Evolutionary conservation across 1,140 invertebrate genomes (phyloP).

Genomic region (Drosophila subobscura): DNA sequence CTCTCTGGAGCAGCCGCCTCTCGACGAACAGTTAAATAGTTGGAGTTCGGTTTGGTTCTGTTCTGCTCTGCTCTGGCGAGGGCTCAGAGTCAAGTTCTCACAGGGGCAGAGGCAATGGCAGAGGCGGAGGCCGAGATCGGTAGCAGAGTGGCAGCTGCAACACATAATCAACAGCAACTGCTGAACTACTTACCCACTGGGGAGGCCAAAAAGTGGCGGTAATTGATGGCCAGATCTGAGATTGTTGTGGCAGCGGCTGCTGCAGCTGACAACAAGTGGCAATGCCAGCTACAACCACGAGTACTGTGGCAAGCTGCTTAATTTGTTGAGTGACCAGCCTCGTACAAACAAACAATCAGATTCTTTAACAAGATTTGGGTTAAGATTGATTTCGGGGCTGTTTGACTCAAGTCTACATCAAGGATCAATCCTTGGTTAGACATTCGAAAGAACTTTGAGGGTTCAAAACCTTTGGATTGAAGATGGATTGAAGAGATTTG

Average conservation of each 20-base stretch:
- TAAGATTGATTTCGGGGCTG: constrained; percentile 52
- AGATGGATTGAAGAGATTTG: not conserved
- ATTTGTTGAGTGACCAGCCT: constrained; percentile 70
- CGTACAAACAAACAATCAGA: constrained; percentile 36
- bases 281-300: constrained; percentile 21
- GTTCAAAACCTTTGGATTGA: not conserved
- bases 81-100: constrained; percentile 53
- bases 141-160: constrained; percentile 41
- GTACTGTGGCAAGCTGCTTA: constrained; percentile 44
- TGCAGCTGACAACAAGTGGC: constrained; percentile 53
- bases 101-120: constrained; percentile 29
- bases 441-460: not conserved
- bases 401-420: constrained; percentile 7
- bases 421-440: constrained; percentile 6
- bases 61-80: constrained; percentile 45
- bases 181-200: constrained; percentile 62
- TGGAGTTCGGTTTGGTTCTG: constrained; percentile 13
- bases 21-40: constrained; percentile 34
- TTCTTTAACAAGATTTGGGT: constrained; percentile 55
- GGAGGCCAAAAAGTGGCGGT: constrained; percentile 48
- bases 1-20: constrained; percentile 18
- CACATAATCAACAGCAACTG: constrained; percentile 48
- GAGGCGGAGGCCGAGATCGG: constrained; percentile 23
- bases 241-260: constrained; percentile 27
- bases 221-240: constrained; percentile 55